Conservation (phyloP, 1,140 invertebrate genomes). For the Drosophila melanica region DNA sequence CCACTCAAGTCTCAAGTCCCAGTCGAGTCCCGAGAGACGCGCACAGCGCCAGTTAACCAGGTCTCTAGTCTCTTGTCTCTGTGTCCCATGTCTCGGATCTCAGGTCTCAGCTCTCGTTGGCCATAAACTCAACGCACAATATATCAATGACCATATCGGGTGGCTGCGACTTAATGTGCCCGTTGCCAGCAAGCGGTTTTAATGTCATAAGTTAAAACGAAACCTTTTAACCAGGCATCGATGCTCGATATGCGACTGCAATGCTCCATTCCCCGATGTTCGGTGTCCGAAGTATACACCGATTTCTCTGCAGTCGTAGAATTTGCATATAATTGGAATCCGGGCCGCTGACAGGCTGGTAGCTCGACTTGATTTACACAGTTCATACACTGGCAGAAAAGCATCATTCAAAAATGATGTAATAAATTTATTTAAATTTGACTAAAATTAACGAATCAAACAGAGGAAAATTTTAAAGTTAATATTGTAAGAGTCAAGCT, state of each 20-base stretch:
- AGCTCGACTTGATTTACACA: slow-evolving; percentile 44
- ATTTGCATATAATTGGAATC: slow-evolving; percentile 66
- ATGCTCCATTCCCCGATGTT: neutral
- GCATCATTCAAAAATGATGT: no score
- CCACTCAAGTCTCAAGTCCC: neutral
- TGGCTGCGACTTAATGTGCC: slow-evolving; percentile 60
- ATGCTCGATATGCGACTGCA: neutral
- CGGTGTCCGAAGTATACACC: slow-evolving; percentile 22
- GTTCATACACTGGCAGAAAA: no score
- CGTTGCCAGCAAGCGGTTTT: slow-evolving; percentile 68
- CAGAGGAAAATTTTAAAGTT: no score
- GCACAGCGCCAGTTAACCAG: slow-evolving; percentile 12
- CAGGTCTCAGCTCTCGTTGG: slow-evolving; percentile 18
- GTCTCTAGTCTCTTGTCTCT: slow-evolving; percentile 13
- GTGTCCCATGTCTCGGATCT: slow-evolving; percentile 1
- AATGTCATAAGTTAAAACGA: slow-evolving; percentile 76
- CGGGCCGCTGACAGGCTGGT: slow-evolving; percentile 18
- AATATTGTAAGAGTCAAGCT: no score
- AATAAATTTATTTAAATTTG: no score
- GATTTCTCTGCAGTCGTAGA: slow-evolving; percentile 52
- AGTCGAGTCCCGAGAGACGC: neutral
- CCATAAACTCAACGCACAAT: slow-evolving; percentile 57
- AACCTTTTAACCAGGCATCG: slow-evolving; percentile 61
- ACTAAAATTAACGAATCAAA: no score
- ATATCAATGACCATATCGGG: slow-evolving; percentile 73